These are phyloP conservation scores for Heliconius hewitsoni DNA, from an alignment of 1,140 invertebrate genomes.

Conservation along the genomic window DNA sequence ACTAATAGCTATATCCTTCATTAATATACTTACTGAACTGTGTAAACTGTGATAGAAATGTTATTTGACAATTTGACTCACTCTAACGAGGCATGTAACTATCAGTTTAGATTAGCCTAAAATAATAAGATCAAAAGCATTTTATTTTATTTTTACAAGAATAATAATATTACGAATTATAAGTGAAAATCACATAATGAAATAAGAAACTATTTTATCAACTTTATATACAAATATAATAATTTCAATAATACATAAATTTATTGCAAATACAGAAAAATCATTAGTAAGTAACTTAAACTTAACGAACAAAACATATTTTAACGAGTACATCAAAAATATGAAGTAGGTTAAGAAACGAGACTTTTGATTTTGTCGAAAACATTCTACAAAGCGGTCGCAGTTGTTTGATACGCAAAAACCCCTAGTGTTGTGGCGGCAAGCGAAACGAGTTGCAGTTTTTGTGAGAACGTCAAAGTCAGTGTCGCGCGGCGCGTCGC, in stretches of 20 bases:
- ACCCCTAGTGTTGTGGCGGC: constrained; percentile 59
- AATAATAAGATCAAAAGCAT: neutral
- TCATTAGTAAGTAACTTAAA: neutral
- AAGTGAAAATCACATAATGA: no score
- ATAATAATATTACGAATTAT: no score
- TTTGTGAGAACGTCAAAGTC: constrained; percentile 70
- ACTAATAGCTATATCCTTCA: neutral
- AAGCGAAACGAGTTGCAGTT: constrained; percentile 66
- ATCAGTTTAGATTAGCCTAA: neutral
- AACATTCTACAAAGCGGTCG: constrained; percentile 45
- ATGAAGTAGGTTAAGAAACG: constrained; percentile 2
- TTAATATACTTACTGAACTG: constrained; percentile 37
- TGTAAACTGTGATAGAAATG: constrained; percentile 32
- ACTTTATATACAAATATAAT: no score
- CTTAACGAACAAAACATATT: neutral
- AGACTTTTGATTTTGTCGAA: neutral
- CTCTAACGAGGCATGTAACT: constrained; percentile 11
- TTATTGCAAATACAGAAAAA: neutral
- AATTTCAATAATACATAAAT: no score
- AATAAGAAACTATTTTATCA: no score
- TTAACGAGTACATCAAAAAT: neutral
- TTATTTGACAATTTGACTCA: constrained; percentile 38
- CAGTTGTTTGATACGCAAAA: constrained; percentile 65
- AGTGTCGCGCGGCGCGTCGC: constrained; percentile 65
- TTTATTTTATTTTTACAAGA: neutral